Percentiles rank a stretch among this genome's conserved stretches.
These are phyloP conservation scores for Punctoribates punctum DNA, from an alignment of 2,888 invertebrate genomes.

Conservation along the genomic window DNA sequence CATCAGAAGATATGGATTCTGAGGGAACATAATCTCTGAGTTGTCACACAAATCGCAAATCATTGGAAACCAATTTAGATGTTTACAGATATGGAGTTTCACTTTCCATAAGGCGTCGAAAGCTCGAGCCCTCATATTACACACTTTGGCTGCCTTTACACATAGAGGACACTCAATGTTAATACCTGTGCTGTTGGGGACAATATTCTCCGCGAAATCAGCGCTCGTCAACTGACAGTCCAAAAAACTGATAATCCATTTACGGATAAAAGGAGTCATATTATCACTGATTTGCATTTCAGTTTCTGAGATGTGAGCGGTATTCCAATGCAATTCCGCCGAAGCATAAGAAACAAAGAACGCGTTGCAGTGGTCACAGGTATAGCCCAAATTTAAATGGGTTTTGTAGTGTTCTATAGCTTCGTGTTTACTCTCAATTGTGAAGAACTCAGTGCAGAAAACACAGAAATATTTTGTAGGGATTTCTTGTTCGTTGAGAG, in stretches of 20 bases:
- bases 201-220: not conserved
- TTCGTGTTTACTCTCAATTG: not conserved
- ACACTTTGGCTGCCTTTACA: constrained; percentile 2
- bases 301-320: not conserved
- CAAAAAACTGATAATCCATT: not conserved
- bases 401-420: constrained; percentile 21
- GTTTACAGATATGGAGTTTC: constrained; percentile 25
- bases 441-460: not conserved
- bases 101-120: constrained; percentile 7
- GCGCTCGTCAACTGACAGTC: not conserved
- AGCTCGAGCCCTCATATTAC: not conserved
- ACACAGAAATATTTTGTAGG: constrained; percentile 16
- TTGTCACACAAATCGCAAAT: not conserved
- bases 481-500: not conserved
- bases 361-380: not conserved
- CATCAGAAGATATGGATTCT: constrained; percentile 8
- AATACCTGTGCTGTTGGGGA: not conserved
- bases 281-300: not conserved
- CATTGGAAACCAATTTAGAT: not conserved
- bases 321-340: not conserved
- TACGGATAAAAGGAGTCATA: not conserved
- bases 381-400: not conserved
- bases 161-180: not conserved
- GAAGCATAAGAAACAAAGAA: not conserved
- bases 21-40: not conserved